Percentiles rank a stretch among this genome's conserved stretches.
These are phyloP conservation scores for Pongo pygmaeus DNA, from an alignment of 2,113 vertebrate species.

Conservation along the genomic window DNA sequence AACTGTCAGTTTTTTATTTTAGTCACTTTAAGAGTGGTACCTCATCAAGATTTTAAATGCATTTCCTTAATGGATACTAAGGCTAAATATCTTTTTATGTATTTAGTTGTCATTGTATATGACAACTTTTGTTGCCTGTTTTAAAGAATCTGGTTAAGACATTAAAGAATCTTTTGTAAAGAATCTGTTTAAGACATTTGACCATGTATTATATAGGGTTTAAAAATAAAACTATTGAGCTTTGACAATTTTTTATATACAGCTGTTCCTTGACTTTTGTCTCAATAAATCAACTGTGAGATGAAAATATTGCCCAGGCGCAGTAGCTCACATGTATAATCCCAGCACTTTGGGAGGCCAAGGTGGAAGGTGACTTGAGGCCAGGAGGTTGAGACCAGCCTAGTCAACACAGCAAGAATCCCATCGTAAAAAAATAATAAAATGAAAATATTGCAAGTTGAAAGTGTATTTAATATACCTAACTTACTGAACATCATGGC, in stretches of 20 bases:
- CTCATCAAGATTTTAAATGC: background rate
- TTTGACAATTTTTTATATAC: background rate
- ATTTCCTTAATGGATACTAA: background rate
- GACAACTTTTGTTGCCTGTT: background rate
- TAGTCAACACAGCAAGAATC: no score
- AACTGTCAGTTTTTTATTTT: background rate
- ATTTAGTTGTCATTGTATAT: background rate
- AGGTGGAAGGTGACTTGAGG: no score
- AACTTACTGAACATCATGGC: no score
- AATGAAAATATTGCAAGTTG: no score
- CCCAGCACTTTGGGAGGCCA: no score
- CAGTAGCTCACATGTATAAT: no score
- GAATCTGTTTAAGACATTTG: background rate
- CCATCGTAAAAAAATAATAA: no score
- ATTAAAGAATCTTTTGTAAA: background rate
- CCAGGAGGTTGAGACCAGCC: no score
- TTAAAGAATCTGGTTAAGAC: background rate
- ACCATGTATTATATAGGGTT: background rate
- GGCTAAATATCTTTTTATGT: background rate
- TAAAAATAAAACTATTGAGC: background rate
- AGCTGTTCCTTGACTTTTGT: background rate
- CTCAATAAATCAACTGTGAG: background rate
- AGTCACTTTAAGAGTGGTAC: background rate
- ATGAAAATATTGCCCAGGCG: background rate
- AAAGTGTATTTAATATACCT: no score